Conservation (phyloP, 2,888 invertebrate species). For the Fabriciana adippe region DNA sequence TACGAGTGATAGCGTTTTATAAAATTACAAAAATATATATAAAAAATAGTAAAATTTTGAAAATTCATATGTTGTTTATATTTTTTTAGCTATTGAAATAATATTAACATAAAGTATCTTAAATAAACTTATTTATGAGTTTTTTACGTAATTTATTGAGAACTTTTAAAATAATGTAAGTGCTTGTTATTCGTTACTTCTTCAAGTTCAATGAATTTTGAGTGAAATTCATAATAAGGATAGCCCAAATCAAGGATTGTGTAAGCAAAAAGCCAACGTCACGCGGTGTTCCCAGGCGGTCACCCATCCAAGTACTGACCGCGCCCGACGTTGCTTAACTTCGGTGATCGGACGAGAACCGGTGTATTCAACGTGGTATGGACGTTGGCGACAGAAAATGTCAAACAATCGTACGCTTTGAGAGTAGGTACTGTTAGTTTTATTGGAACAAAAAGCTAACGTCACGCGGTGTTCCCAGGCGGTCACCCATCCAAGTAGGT, state of each 20-base stretch:
- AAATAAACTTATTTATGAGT: too few relatives aligned
- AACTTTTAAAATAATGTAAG: too few relatives aligned
- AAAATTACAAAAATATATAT: background rate
- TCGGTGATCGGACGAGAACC: slow-evolving; percentile 79
- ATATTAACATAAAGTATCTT: too few relatives aligned
- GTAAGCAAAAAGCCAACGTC: slow-evolving; percentile 52
- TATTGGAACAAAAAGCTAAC: slow-evolving; percentile 54
- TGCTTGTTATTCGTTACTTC: too few relatives aligned
- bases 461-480: slow-evolving; percentile 61
- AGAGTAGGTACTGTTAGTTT: too few relatives aligned
- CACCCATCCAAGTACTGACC: slow-evolving; percentile 78
- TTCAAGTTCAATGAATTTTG: too few relatives aligned
- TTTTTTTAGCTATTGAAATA: too few relatives aligned
- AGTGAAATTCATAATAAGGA: too few relatives aligned
- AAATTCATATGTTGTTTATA: background rate
- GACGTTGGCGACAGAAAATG: slow-evolving; percentile 49
- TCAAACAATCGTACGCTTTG: too few relatives aligned
- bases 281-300: slow-evolving; percentile 51
- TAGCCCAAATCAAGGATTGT: too few relatives aligned
- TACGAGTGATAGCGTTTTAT: background rate
- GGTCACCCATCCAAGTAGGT: slow-evolving; percentile 66
- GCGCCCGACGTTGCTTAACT: slow-evolving; percentile 77
- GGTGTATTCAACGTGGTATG: slow-evolving; percentile 75
- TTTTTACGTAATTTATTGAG: too few relatives aligned
- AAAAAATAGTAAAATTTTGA: background rate